Evolutionary conservation across 2,888 invertebrate genomes (phyloP).

Genomic region (Mythimna ferrago): DNA sequence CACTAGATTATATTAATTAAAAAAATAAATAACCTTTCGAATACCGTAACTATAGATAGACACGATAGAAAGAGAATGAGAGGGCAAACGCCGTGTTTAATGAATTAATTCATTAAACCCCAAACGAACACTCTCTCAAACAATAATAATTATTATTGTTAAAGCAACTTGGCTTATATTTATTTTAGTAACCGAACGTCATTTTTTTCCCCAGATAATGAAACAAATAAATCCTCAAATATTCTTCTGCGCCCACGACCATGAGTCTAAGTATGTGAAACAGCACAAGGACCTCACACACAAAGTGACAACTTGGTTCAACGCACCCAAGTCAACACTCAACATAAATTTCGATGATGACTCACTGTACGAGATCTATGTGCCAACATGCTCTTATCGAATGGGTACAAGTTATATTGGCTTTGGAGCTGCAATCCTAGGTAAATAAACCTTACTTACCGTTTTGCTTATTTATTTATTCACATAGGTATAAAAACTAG

Average conservation of each 20-base stretch:
- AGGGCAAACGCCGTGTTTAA: too few relatives aligned
- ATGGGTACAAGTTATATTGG: slow-evolving; percentile 98
- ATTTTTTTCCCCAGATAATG: slow-evolving; percentile 89
- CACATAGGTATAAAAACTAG: background rate
- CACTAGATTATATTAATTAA: too few relatives aligned
- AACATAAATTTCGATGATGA: slow-evolving; percentile 70
- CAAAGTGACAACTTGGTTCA: slow-evolving; percentile 68
- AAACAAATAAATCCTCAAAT: slow-evolving; percentile 89
- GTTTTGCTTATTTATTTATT: background rate
- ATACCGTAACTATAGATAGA: too few relatives aligned
- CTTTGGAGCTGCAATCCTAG: slow-evolving; percentile 95
- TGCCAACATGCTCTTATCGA: slow-evolving; percentile 98
- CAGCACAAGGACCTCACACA: slow-evolving; percentile 74
- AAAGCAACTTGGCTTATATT: background rate
- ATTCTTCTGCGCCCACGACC: slow-evolving; percentile 93
- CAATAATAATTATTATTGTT: too few relatives aligned
- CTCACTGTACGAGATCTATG: slow-evolving; percentile 94
- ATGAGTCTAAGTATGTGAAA: slow-evolving; percentile 91
- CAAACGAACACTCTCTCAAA: too few relatives aligned
- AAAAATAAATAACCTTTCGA: too few relatives aligned
- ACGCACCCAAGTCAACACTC: slow-evolving; percentile 69
- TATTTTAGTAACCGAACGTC: background rate
- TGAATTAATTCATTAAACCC: too few relatives aligned
- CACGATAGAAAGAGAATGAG: too few relatives aligned
- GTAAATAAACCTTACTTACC: slow-evolving; percentile 82